phyloP scores from a whole-genome alignment of 37 sponge, comb jelly and placozoan species.

The Halisarca cf. caerulea region DNA sequence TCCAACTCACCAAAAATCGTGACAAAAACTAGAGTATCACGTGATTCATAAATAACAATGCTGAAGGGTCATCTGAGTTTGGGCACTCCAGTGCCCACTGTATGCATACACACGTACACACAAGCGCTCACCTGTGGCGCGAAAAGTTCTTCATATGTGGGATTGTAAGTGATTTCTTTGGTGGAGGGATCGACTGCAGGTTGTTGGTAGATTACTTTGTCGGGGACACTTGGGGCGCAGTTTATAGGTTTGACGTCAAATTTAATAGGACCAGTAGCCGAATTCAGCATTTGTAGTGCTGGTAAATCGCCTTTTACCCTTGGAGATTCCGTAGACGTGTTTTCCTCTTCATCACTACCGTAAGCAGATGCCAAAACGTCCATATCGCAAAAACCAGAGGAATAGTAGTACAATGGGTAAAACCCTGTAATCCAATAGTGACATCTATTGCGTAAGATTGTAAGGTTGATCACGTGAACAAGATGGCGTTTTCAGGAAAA shows the following conservation, averaged over 20 bases:
- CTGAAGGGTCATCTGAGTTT: no score
- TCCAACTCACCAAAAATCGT: no score
- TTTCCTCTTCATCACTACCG: conserved; percentile 36
- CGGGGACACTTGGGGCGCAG: conserved; percentile 18
- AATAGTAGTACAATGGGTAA: no score
- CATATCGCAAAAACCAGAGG: background rate
- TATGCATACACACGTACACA: no score
- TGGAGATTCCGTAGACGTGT: background rate
- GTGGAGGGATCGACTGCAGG: conserved; percentile 57
- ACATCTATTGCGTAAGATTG: background rate
- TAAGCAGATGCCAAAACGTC: conserved; percentile 13
- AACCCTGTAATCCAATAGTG: no score
- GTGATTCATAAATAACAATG: no score
- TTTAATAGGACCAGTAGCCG: background rate
- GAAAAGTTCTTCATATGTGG: conserved; percentile 87
- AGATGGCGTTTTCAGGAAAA: conserved; percentile 35
- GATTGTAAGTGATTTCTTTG: conserved; percentile 86
- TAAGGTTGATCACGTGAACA: background rate
- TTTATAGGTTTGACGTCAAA: background rate
- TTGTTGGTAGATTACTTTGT: background rate
- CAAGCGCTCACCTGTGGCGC: conserved; percentile 86
- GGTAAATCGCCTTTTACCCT: background rate
- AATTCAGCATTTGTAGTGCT: no score
- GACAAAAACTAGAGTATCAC: no score
- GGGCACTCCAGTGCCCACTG: no score